phyloP scores from a whole-genome alignment of 2,797 vertebrate species.

The Enteromius fasciolatus region DNA sequence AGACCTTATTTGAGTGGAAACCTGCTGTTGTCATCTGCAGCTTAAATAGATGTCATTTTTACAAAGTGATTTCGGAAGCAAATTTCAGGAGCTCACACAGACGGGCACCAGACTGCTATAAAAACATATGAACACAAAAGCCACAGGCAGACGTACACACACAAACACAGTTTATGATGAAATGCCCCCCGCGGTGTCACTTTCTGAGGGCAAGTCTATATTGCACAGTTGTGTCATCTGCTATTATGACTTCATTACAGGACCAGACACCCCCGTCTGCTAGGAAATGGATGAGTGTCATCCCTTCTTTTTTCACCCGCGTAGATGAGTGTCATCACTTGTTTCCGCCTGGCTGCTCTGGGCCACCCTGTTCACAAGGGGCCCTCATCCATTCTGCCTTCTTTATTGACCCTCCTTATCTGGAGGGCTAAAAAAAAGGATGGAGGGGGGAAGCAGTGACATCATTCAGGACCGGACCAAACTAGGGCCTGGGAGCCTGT shows the following conservation, averaged over 20 bases:
- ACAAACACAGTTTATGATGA: conserved; percentile 44
- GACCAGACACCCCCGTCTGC: conserved; percentile 46
- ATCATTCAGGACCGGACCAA: conserved; percentile 33
- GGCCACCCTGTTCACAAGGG: conserved; percentile 38
- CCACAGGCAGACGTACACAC: conserved; percentile 25
- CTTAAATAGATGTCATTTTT: conserved; percentile 36
- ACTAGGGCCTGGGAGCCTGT: conserved; percentile 9
- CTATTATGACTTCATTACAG: conserved; percentile 68
- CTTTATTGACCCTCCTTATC: conserved; percentile 43
- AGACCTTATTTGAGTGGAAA: conserved; percentile 40
- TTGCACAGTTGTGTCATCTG: conserved; percentile 62
- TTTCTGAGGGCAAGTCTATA: conserved; percentile 49
- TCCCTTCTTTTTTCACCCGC: conserved; percentile 48
- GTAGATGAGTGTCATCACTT: conserved; percentile 44
- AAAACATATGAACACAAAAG: conserved; percentile 33
- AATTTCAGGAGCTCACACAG: conserved; percentile 31
- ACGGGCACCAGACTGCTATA: conserved; percentile 27
- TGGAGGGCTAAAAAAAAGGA: background rate
- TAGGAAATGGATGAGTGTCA: conserved; percentile 55
- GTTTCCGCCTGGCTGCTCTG: conserved; percentile 61
- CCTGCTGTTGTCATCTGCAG: conserved; percentile 42
- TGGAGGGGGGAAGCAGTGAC: conserved; percentile 15
- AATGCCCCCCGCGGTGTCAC: conserved; percentile 38
- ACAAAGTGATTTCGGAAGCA: conserved; percentile 29
- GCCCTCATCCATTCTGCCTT: conserved; percentile 56